Percentiles rank a stretch among this genome's conserved stretches.
Evolutionary conservation across 2,113 vertebrate species (phyloP).

Genomic region (Forbesichthys papilliferus): DNA sequence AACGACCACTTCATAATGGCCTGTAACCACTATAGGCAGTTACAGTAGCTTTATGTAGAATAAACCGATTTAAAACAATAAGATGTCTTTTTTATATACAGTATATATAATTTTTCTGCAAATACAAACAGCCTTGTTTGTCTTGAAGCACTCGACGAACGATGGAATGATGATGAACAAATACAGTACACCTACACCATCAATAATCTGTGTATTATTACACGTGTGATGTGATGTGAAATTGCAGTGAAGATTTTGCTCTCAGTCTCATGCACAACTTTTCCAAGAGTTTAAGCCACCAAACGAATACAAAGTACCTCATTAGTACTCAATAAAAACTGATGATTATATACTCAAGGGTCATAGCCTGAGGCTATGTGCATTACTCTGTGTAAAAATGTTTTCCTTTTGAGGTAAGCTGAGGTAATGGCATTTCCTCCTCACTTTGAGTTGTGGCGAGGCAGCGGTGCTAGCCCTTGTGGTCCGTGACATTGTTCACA

Average conservation of each 20-base stretch:
- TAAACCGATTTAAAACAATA: conserved; percentile 35
- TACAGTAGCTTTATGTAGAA: conserved; percentile 6
- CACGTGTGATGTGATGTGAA: neutral
- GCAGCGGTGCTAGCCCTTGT: conserved; percentile 47
- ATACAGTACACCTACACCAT: neutral
- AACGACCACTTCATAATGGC: conserved; percentile 67
- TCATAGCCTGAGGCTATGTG: conserved; percentile 21
- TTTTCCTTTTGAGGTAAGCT: conserved; percentile 32
- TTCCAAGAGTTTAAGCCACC: conserved; percentile 17
- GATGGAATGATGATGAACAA: neutral
- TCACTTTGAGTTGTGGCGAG: conserved; percentile 34
- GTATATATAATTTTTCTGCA: neutral
- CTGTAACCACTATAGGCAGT: conserved; percentile 45
- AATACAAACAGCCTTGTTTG: conserved; percentile 22
- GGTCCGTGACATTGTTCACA: conserved; percentile 66
- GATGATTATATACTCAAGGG: conserved; percentile 29
- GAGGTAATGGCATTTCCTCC: conserved; percentile 47
- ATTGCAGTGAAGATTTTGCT: conserved; percentile 16
- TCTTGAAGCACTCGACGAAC: conserved; percentile 3
- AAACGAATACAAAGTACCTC: conserved; percentile 34
- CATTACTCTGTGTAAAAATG: conserved; percentile 24
- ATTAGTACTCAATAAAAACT: conserved; percentile 25
- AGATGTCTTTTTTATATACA: neutral
- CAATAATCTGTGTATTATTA: conserved; percentile 5
- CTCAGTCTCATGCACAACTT: conserved; percentile 4